Evolutionary conservation across 2,888 invertebrate genomes (phyloP), one percentile per base, ranked within the genome.

Genomic region (Drosophila testacea): DNA sequence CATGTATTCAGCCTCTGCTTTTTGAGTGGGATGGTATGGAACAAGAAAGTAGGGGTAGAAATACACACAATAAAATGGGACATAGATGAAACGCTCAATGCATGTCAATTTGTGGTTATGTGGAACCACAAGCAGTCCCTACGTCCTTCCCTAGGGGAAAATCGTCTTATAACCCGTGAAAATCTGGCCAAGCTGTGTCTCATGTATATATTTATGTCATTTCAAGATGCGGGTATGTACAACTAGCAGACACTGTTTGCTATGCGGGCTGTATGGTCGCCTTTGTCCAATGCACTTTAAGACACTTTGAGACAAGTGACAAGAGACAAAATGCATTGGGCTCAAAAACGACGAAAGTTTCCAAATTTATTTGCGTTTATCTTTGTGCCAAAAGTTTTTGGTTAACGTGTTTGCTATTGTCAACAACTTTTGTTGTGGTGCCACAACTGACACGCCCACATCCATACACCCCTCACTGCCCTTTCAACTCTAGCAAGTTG

Each of bases 371-470:
- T 83, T 83, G 83, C 83, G 86, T 83, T 83, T 83, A 83, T 83
- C 86, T 86, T 86, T 74, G 86, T 79, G 83, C 73, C 81, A 83
- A 86, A 83, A 77, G 77, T 77, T 83, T 81, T 86, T 56, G 86
- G 86, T 83, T 83, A 83, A 83, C 83, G 83, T 83, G 83, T 86
- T 83, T 83, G 83, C 86, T 79, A 83, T 83, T 83, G 83, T 83
- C 83, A 83, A 83, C 86, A 83, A 83, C 86, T 83, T 83, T 86
- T 86, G 83, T 86, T 83, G 83, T 81, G 83, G 83, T 85, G 71
- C 71, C 63, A 74, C 77, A 81, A 75, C 63, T 52, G 66, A 69
- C 79, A 68, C 67, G 60, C 66, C 63, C 22, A 7, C 34, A 36
- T 32, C 32, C 6, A 16, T 38, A 16, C 5, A n/a, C 4, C 46